Evolutionary conservation across 1,140 invertebrate genomes (phyloP), one percentile per base, ranked within the genome.

Genomic region (Achatina immaculata): DNA sequence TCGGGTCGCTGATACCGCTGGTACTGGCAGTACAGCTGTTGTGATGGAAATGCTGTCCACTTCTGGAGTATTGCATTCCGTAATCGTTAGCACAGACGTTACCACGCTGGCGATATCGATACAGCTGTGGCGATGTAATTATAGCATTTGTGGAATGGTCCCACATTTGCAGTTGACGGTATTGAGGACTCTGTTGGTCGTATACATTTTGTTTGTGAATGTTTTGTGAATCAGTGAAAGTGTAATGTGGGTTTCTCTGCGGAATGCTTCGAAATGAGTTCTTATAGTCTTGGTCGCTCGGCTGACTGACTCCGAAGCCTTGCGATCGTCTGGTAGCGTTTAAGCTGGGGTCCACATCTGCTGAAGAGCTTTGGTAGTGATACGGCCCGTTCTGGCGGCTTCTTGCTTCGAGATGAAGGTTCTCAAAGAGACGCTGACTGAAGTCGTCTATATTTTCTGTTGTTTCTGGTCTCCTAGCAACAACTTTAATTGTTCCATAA

Each of bases 261-360:
- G 84, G 48, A 6, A 86, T 65, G 65, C 85, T 86, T 21, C 81
- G 82, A 21, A 87, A 81, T 19, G 86, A 87, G 65, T 87, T 85
- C 24, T 71, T 83, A 65, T 82, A 85, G 65, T 85, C 83, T 71
- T 89, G 87, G 31, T 83, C 83, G 28, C 78, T 85, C 1, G 74
- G 66, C 66, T 78, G 65, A 38, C 81, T 82, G 38, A 84, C 85
- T n/a, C 86, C 80, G 6, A 88, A 77, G 72, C 89, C 88, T 66
- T 90, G 88, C 48, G 85, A 86, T 16, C 89, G 86, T 42, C 88
- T 83, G 19, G 89, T 89, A 40, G 86, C 85, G 82, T 90, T 90
- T 19, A 83, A 84, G 68, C 88, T 85, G 14, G 86, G 62, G 51
- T 85, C 81, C 19, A 88, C 75, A 69, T 81, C 84, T 21, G 66